These are phyloP conservation scores for Tragelaphus buxtoni DNA, from an alignment of 2,113 vertebrate genomes.

Conservation along the genomic window DNA sequence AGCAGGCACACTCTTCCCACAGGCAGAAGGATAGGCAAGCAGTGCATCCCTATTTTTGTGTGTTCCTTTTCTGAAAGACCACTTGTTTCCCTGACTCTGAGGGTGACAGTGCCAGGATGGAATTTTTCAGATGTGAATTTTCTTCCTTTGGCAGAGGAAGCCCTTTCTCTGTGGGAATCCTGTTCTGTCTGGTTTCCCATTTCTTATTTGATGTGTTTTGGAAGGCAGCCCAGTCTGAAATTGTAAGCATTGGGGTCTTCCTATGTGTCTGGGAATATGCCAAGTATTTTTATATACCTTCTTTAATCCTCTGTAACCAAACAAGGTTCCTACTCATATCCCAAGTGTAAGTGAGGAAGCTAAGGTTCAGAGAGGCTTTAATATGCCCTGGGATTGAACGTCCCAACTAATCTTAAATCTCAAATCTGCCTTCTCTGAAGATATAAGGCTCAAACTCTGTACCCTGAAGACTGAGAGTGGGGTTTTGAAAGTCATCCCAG, in stretches of 20 bases:
- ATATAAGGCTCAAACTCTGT: not conserved
- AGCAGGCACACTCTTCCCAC: not conserved
- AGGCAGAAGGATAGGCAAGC: not conserved
- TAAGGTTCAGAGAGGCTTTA: not conserved
- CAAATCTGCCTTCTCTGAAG: not conserved
- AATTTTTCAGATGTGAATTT: conserved; percentile 37
- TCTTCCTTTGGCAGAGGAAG: conserved; percentile 42
- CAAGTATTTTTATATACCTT: not conserved
- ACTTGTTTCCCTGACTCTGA: not conserved
- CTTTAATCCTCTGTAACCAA: not conserved
- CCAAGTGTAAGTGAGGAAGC: not conserved
- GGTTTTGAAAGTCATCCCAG: not conserved
- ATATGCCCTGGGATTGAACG: not conserved
- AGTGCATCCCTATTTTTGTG: not conserved
- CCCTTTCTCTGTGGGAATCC: conserved; percentile 39
- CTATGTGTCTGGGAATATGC: not conserved
- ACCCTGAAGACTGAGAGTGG: not conserved
- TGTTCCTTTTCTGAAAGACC: not conserved
- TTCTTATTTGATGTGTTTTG: conserved; percentile 48
- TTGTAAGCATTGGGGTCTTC: not conserved
- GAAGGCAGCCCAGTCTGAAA: conserved; percentile 22
- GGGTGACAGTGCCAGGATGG: not conserved
- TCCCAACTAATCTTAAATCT: not conserved
- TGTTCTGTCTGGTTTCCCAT: conserved; percentile 31
- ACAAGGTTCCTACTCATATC: not conserved